Evolutionary conservation across 2,797 vertebrate genomes (phyloP).

Genomic region (Acanthurus lineatus): DNA sequence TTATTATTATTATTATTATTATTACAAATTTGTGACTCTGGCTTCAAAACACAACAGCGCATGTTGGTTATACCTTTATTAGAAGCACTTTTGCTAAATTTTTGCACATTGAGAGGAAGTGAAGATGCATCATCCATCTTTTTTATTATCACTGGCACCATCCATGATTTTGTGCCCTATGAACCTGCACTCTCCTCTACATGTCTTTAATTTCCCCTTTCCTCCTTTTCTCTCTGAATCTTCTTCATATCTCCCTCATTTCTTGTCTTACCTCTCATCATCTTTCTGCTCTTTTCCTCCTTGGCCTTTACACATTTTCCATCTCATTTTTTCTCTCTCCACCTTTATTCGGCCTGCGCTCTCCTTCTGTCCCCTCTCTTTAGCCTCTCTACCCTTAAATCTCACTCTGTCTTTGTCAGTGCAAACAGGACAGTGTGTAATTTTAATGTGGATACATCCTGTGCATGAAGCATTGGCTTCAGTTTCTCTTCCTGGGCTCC

Average conservation of each 20-base stretch:
- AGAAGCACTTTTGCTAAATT: no score
- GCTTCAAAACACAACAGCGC: no score
- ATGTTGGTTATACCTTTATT: no score
- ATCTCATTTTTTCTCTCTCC: neutral
- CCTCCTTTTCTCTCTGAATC: neutral
- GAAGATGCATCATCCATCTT: neutral
- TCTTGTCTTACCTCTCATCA: neutral
- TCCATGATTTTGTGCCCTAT: neutral
- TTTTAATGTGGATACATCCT: slow-evolving; percentile 61
- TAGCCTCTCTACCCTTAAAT: neutral
- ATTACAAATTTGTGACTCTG: no score
- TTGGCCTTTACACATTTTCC: neutral
- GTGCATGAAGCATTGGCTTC: slow-evolving; percentile 70
- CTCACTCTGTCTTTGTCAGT: slow-evolving; percentile 16
- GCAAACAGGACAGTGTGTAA: slow-evolving; percentile 42
- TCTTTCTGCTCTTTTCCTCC: neutral
- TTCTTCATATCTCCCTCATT: neutral
- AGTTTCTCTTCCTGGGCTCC: slow-evolving; percentile 71
- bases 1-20: no score
- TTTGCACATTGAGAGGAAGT: no score
- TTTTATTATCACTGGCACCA: neutral
- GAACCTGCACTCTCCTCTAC: neutral
- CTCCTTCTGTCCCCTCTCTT: neutral
- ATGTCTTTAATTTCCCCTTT: neutral
- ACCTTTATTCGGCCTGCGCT: neutral